A percentile compares a stretch with the other conserved stretches of the same genome.
phyloP scores from a whole-genome alignment of 1,140 invertebrate genomes.

The Drosophila novamexicana region DNA sequence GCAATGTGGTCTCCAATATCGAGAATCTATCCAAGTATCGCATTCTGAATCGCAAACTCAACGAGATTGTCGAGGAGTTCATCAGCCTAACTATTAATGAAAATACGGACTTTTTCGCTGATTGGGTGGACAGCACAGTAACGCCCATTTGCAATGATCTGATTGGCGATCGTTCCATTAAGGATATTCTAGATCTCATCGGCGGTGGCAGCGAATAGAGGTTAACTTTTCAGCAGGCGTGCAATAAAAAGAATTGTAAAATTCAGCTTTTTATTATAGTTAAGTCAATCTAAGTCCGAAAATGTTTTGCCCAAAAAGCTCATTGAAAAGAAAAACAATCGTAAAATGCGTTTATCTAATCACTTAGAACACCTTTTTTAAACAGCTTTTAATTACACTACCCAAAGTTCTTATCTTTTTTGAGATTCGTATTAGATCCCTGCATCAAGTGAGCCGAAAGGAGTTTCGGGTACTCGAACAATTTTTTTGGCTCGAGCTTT shows the following conservation, averaged over 20 bases:
- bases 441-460: too few species aligned
- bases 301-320: constrained; percentile 12
- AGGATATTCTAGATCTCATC: constrained; percentile 58
- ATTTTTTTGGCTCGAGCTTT: too few species aligned
- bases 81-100: constrained; percentile 73
- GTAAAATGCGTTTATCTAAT: constrained; percentile 63
- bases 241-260: constrained; percentile 11
- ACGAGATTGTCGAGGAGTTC: constrained; percentile 74
- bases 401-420: neutral
- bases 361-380: constrained; percentile 44
- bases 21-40: constrained; percentile 71
- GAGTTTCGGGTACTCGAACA: too few species aligned
- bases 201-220: constrained; percentile 26
- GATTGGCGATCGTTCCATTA: constrained; percentile 61
- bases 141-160: constrained; percentile 68
- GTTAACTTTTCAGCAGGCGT: neutral
- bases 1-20: constrained; percentile 70
- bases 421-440: neutral
- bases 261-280: constrained; percentile 7
- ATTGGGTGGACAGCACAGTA: constrained; percentile 39
- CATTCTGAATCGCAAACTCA: constrained; percentile 77
- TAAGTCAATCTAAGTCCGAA: constrained; percentile 26
- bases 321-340: constrained; percentile 10
- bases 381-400: constrained; percentile 46
- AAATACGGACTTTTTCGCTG: constrained; percentile 68